phyloP scores from a whole-genome alignment of 2,888 invertebrate genomes.

The Monochamus alternatus region DNA sequence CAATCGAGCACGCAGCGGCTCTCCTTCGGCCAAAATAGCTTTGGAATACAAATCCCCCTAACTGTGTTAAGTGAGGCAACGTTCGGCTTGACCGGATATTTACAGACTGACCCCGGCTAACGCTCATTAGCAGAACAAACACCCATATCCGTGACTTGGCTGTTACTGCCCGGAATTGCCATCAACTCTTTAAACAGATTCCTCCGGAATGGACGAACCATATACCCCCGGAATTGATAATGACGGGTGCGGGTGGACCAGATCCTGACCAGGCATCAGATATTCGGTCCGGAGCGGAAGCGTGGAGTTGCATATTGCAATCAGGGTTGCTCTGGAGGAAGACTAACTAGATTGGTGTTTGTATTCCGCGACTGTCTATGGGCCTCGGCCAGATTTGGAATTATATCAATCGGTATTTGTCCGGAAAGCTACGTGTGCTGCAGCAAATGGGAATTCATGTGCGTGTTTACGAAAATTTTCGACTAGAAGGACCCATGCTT shows the following conservation, averaged over 20 bases:
- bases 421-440: not conserved
- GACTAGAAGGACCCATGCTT: no score
- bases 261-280: not conserved
- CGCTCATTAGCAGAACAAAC: conserved; percentile 19
- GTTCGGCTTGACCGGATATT: not conserved
- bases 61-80: not conserved
- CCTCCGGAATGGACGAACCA: conserved; percentile 10
- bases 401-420: conserved; percentile 4
- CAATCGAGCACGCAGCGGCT: not conserved
- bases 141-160: conserved; percentile 27
- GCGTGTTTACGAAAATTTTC: no score
- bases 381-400: not conserved
- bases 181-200: conserved; percentile 33
- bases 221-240: conserved; percentile 13
- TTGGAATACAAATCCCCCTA: conserved; percentile 1
- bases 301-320: not conserved
- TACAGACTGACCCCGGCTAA: conserved; percentile 11
- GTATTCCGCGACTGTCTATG: no score
- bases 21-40: not conserved
- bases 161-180: conserved; percentile 11
- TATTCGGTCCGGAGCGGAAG: not conserved
- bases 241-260: not conserved
- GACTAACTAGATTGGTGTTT: not conserved
- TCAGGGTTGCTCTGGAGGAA: not conserved
- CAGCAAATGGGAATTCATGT: not conserved